phyloP scores from a whole-genome alignment of 2,888 invertebrate genomes.

The Anthrax anthrax region DNA sequence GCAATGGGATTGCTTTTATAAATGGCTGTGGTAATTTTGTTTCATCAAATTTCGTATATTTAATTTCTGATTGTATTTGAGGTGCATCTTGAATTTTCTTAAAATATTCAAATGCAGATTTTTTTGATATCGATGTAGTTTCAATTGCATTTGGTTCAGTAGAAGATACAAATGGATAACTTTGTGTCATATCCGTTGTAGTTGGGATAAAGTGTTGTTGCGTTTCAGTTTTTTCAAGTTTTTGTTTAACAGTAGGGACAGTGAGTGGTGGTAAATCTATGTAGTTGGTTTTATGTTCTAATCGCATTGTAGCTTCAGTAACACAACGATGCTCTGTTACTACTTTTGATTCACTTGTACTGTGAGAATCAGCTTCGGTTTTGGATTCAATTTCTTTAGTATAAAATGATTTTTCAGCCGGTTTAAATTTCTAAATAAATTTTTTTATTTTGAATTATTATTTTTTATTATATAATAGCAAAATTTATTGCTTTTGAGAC shows the following conservation, averaged over 20 bases:
- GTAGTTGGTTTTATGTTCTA: slow-evolving; percentile 32
- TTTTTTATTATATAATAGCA: too few species aligned
- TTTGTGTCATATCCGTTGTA: slow-evolving; percentile 21
- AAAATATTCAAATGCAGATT: slow-evolving; percentile 51
- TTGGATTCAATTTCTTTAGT: slow-evolving; percentile 23
- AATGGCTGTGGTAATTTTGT: slow-evolving; percentile 2
- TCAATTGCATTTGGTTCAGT: slow-evolving; percentile 24
- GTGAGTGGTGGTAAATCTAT: slow-evolving; percentile 27
- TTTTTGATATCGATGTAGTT: slow-evolving; percentile 45
- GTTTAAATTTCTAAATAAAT: slow-evolving; percentile 18
- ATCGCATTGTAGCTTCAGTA: slow-evolving; percentile 35
- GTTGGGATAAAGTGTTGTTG: slow-evolving; percentile 16
- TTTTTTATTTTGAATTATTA: background rate
- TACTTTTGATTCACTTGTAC: slow-evolving; percentile 33
- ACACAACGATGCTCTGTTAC: slow-evolving; percentile 35
- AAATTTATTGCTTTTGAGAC: too few species aligned
- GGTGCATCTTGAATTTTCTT: slow-evolving; percentile 39
- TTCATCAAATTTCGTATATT: slow-evolving; percentile 34
- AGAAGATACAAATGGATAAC: slow-evolving; percentile 22
- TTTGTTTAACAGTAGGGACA: slow-evolving; percentile 8
- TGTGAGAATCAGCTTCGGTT: slow-evolving; percentile 28
- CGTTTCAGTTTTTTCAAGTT: slow-evolving; percentile 8
- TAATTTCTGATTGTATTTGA: slow-evolving; percentile 28
- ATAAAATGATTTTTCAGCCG: slow-evolving; percentile 27
- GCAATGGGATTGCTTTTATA: slow-evolving; percentile 3